These are phyloP conservation scores for Teleiodes luculella DNA, from an alignment of 2,888 invertebrate species.

Conservation along the genomic window DNA sequence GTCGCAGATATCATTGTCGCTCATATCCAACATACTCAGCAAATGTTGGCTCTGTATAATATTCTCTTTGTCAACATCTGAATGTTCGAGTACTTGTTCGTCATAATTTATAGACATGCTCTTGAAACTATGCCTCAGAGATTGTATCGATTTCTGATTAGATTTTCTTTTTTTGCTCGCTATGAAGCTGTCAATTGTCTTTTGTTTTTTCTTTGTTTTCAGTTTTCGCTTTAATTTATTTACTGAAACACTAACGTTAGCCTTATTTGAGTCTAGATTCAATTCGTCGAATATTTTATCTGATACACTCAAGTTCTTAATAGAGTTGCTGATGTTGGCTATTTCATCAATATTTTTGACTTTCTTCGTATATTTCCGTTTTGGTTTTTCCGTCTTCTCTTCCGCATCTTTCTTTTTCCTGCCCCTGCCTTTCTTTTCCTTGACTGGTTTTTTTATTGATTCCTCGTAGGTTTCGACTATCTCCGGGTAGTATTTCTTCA, in stretches of 20 bases:
- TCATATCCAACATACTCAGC: slow-evolving; percentile 46
- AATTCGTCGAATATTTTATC: slow-evolving; percentile 27
- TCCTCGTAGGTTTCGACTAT: slow-evolving; percentile 80
- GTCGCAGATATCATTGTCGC: slow-evolving; percentile 38
- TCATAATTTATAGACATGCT: slow-evolving; percentile 40
- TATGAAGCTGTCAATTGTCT: slow-evolving; percentile 63
- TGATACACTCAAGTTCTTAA: slow-evolving; percentile 39
- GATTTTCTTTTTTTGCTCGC: slow-evolving; percentile 51
- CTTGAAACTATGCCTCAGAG: slow-evolving; percentile 42
- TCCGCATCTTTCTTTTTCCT: slow-evolving; percentile 46
- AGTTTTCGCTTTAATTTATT: slow-evolving; percentile 65
- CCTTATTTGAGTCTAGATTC: slow-evolving; percentile 41
- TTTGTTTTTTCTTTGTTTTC: slow-evolving; percentile 49
- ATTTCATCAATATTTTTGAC: slow-evolving; percentile 39
- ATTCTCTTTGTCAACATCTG: slow-evolving; percentile 31
- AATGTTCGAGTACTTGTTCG: slow-evolving; percentile 2
- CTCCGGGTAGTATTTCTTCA: slow-evolving; percentile 80
- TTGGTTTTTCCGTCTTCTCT: slow-evolving; percentile 47
- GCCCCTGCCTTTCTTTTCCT: slow-evolving; percentile 54
- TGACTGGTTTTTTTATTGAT: slow-evolving; percentile 73
- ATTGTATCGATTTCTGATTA: slow-evolving; percentile 34
- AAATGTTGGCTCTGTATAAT: slow-evolving; percentile 30
- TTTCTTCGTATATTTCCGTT: slow-evolving; percentile 61
- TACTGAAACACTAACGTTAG: slow-evolving; percentile 57
- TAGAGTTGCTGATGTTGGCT: slow-evolving; percentile 40